A percentile compares a stretch with the other conserved stretches of the same genome.
These are phyloP conservation scores for Crotalus horridus DNA, from an alignment of 2,113 vertebrate species.

Conservation along the genomic window DNA sequence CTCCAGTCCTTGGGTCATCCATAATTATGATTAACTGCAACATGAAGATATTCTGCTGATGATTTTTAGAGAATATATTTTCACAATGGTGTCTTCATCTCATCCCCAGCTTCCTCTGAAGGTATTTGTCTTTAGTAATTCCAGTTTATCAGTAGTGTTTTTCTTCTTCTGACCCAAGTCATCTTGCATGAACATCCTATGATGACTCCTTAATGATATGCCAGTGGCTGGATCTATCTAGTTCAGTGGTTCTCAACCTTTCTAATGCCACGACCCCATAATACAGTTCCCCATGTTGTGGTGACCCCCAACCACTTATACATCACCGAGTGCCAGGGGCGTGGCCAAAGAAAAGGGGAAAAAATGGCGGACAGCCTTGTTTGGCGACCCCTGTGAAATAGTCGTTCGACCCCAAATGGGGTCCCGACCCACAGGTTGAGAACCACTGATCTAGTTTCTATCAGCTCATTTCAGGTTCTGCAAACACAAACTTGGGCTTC, in stretches of 20 bases:
- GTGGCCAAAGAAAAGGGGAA: no score
- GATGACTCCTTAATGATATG: neutral
- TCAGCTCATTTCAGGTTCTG: neutral
- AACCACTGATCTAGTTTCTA: neutral
- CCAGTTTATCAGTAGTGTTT: neutral
- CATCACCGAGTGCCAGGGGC: no score
- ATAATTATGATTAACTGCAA: neutral
- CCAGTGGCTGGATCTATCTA: neutral
- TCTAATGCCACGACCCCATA: no score
- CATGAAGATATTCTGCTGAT: neutral
- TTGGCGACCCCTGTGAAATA: no score
- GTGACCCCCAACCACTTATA: no score
- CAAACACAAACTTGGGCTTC: neutral
- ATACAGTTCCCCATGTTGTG: no score
- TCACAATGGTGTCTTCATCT: neutral
- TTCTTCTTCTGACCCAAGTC: neutral
- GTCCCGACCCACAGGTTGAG: no score
- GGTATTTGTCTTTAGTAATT: neutral
- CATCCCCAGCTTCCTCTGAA: neutral
- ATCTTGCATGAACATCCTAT: neutral
- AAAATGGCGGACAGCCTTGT: no score
- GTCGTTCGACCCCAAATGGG: no score
- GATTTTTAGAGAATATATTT: neutral
- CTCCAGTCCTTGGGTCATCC: neutral
- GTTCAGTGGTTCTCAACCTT: neutral